phyloP scores from a whole-genome alignment of 1,140 invertebrate species.

The Drosophila murphyi region DNA sequence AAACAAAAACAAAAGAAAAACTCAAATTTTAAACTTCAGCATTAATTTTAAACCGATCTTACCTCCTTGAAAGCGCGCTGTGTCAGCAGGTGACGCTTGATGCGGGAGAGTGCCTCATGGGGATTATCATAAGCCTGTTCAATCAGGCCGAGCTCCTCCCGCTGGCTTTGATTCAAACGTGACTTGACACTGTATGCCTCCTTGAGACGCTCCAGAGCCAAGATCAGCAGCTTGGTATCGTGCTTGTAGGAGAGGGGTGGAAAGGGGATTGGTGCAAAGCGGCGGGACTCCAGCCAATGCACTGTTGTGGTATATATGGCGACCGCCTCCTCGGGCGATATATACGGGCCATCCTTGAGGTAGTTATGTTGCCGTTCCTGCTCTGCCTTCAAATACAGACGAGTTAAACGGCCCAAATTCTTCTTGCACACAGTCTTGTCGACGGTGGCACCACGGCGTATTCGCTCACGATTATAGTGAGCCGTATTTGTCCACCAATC shows the following conservation, averaged over 20 bases:
- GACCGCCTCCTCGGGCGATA: slow-evolving; percentile 99
- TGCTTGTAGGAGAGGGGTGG: slow-evolving; percentile 99
- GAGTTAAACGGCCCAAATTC: slow-evolving; percentile 97
- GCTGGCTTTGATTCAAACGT: slow-evolving; percentile 98
- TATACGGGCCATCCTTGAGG: slow-evolving; percentile 99
- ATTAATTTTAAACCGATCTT: background rate
- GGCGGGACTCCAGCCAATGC: slow-evolving; percentile 98
- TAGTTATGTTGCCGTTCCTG: slow-evolving; percentile 99
- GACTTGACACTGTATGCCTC: slow-evolving; percentile 99
- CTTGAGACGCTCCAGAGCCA: slow-evolving; percentile 98
- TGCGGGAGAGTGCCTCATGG: slow-evolving; percentile 98
- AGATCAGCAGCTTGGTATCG: slow-evolving; percentile 98
- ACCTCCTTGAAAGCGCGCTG: slow-evolving; percentile 99
- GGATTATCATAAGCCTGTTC: slow-evolving; percentile 99
- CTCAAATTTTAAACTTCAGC: background rate
- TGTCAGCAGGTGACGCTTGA: slow-evolving; percentile 99
- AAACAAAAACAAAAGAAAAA: slow-evolving; percentile 1
- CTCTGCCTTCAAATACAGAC: slow-evolving; percentile 98
- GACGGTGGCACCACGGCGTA: slow-evolving; percentile 96
- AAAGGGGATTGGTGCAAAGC: slow-evolving; percentile 99
- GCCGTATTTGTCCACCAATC: slow-evolving; percentile 99
- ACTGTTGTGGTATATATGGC: slow-evolving; percentile 99
- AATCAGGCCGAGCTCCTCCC: slow-evolving; percentile 99
- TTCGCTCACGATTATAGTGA: slow-evolving; percentile 99
- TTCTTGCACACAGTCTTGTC: slow-evolving; percentile 99